phyloP scores from a whole-genome alignment of 2,113 vertebrate genomes.

The Eonycteris spelaea region DNA sequence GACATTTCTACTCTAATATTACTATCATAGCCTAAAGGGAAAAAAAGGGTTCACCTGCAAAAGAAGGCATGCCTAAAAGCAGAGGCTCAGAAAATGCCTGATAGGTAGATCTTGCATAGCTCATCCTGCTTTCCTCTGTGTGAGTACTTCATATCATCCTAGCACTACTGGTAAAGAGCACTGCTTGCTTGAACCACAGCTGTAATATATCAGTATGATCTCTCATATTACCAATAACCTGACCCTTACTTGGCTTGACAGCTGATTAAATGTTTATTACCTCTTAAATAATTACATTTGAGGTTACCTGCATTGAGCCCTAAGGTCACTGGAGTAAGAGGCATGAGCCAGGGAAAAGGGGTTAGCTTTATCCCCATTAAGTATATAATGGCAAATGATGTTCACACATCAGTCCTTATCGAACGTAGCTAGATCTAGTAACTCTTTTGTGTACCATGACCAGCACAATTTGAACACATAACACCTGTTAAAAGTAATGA shows the following conservation, averaged over 20 bases:
- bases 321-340: not conserved
- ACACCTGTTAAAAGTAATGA: not conserved
- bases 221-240: conserved; percentile 10
- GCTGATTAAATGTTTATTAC: conserved; percentile 21
- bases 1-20: conserved; percentile 1
- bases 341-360: not conserved
- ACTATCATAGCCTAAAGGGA: not conserved
- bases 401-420: not conserved
- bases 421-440: not conserved
- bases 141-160: not conserved
- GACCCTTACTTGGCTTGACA: not conserved
- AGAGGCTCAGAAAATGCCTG: conserved; percentile 24
- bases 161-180: not conserved
- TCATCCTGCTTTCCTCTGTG: not conserved
- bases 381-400: not conserved
- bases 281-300: not conserved
- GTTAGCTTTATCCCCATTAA: not conserved
- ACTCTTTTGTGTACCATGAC: not conserved
- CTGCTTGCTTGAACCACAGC: not conserved
- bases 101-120: not conserved
- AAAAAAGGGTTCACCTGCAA: not conserved
- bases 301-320: not conserved
- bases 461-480: not conserved
- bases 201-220: not conserved
- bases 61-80: not conserved